phyloP scores from a whole-genome alignment of 2,888 invertebrate species.

The Tridacna crocea region DNA sequence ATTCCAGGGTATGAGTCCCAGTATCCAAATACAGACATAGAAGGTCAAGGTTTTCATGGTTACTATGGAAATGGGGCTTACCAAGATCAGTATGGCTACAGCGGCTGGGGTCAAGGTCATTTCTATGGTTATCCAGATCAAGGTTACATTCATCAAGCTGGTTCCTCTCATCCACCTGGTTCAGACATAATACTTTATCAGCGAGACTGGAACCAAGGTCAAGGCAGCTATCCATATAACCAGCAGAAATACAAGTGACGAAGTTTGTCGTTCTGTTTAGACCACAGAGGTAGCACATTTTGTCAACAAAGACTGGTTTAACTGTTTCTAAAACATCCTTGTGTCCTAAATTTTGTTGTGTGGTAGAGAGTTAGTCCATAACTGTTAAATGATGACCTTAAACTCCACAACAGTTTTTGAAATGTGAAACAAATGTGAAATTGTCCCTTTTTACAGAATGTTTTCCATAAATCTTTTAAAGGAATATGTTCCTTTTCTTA shows the following conservation, averaged over 20 bases:
- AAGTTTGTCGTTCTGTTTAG: background rate
- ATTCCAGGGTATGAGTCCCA: constrained; percentile 28
- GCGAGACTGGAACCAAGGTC: constrained; percentile 58
- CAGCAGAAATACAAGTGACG: constrained; percentile 7
- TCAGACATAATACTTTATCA: constrained; percentile 75
- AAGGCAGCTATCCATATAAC: constrained; percentile 27
- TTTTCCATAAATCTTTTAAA: too few species aligned
- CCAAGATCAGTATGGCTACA: constrained; percentile 50
- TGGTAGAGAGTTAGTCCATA: too few species aligned
- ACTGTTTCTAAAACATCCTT: too few species aligned
- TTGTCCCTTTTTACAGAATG: too few species aligned
- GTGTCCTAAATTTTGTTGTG: too few species aligned
- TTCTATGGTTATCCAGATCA: constrained; percentile 36
- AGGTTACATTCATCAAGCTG: constrained; percentile 41
- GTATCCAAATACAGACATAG: constrained; percentile 5
- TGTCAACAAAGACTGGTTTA: too few species aligned
- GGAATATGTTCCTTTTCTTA: too few species aligned
- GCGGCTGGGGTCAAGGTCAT: constrained; percentile 54
- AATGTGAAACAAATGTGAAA: too few species aligned
- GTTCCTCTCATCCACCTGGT: constrained; percentile 63
- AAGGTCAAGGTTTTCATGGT: constrained; percentile 33
- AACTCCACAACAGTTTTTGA: too few species aligned
- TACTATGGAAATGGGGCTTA: constrained; percentile 34
- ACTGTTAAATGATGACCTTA: too few species aligned
- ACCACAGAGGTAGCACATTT: too few species aligned